These are phyloP conservation scores for Reticulitermes lucifugus DNA, from an alignment of 2,888 invertebrate species.

Conservation along the genomic window DNA sequence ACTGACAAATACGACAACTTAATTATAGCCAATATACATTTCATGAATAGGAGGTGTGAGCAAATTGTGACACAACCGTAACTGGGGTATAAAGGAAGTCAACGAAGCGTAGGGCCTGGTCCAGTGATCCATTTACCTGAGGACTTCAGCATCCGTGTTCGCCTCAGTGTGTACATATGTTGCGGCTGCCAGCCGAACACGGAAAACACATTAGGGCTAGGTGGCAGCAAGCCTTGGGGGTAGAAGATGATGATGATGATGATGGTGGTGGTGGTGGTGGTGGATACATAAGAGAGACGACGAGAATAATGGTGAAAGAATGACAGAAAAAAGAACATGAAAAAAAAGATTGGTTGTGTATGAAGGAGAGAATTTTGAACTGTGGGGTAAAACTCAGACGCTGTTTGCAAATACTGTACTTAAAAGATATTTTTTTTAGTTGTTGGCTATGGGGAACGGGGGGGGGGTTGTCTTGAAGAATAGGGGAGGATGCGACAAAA, in stretches of 20 bases:
- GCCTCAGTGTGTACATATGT: slow-evolving; percentile 63
- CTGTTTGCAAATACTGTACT: slow-evolving; percentile 13
- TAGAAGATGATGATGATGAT: slow-evolving; percentile 6
- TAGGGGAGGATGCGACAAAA: slow-evolving; percentile 8
- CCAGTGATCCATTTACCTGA: slow-evolving; percentile 31
- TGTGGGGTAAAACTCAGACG: slow-evolving; percentile 17
- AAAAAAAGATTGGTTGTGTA: slow-evolving; percentile 1
- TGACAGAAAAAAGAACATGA: slow-evolving; percentile 22
- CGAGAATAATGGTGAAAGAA: slow-evolving; percentile 35
- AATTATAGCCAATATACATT: too few species aligned
- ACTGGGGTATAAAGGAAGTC: slow-evolving; percentile 7
- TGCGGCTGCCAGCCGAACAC: slow-evolving; percentile 64
- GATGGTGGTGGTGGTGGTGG: not conserved
- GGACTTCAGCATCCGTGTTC: slow-evolving; percentile 44
- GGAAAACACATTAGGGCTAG: slow-evolving; percentile 65
- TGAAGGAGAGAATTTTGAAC: slow-evolving; percentile 1
- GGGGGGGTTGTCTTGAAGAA: not conserved
- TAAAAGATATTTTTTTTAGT: slow-evolving; percentile 24
- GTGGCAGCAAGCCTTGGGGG: slow-evolving; percentile 21
- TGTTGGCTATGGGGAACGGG: not conserved
- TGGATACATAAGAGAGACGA: slow-evolving; percentile 23
- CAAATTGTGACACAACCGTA: not conserved
- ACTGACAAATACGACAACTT: too few species aligned
- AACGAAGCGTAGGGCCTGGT: not conserved
- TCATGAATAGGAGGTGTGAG: too few species aligned